These are phyloP conservation scores for Bradypus variegatus DNA, from an alignment of 2,797 vertebrate species.

Conservation along the genomic window DNA sequence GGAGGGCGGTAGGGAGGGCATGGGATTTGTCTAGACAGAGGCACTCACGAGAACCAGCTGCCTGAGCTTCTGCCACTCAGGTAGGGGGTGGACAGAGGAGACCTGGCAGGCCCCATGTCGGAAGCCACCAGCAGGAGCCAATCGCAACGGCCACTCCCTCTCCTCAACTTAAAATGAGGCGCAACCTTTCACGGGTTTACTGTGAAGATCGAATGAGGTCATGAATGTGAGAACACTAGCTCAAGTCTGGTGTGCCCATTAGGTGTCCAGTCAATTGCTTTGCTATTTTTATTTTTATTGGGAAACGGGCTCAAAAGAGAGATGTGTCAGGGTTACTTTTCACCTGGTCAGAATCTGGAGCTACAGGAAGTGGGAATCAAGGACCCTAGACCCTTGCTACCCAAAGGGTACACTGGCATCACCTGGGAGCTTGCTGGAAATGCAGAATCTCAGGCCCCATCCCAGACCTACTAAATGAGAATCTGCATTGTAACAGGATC, in stretches of 20 bases:
- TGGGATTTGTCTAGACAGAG: constrained; percentile 27
- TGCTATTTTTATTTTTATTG: not conserved
- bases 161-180: not conserved
- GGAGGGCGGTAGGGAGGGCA: not conserved
- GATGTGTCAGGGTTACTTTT: not conserved
- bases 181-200: not conserved
- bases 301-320: not conserved
- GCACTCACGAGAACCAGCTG: not conserved
- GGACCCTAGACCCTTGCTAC: not conserved
- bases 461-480: not conserved
- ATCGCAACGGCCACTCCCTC: not conserved
- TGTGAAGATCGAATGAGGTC: not conserved
- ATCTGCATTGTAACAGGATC: not conserved
- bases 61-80: not conserved
- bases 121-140: not conserved
- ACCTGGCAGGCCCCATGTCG: not conserved
- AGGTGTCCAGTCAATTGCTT: not conserved
- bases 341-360: not conserved
- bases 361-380: not conserved
- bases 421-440: not conserved
- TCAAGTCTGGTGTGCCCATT: not conserved
- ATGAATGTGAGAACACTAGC: not conserved
- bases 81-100: not conserved
- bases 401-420: not conserved
- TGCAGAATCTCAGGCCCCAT: not conserved